Evolutionary conservation across 2,797 vertebrate species (phyloP).

Genomic region (Parauchenoglanis punctatus): DNA sequence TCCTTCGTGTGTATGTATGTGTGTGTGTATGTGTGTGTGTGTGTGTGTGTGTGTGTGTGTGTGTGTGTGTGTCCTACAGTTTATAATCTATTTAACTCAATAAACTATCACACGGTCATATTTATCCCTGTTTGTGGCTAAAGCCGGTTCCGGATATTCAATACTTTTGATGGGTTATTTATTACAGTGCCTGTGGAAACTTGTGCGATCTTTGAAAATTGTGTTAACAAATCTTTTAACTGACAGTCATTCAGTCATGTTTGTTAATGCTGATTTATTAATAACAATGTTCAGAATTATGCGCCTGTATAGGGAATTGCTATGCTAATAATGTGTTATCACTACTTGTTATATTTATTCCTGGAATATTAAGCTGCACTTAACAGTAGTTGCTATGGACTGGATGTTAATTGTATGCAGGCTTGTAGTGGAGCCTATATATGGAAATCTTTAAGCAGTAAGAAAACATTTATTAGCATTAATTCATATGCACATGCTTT

Average conservation of each 20-base stretch:
- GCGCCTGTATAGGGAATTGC: neutral
- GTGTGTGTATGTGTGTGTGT: conserved; percentile 4
- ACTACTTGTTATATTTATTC: neutral
- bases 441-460: neutral
- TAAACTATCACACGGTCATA: neutral
- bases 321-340: neutral
- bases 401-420: neutral
- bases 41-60: neutral
- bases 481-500: neutral
- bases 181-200: conserved; percentile 26
- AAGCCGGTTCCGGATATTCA: neutral
- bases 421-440: neutral
- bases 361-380: neutral
- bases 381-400: neutral
- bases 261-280: conserved; percentile 23
- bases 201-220: conserved; percentile 1
- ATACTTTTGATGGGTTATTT: conserved; percentile 21
- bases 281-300: neutral
- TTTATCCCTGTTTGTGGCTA: conserved; percentile 8
- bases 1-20: neutral
- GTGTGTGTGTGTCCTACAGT: neutral
- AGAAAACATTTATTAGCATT: neutral
- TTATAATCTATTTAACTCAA: neutral
- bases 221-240: neutral
- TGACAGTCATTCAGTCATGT: conserved; percentile 12